These are phyloP conservation scores for Ischnura elegans DNA, from an alignment of 2,888 invertebrate species.

Conservation along the genomic window DNA sequence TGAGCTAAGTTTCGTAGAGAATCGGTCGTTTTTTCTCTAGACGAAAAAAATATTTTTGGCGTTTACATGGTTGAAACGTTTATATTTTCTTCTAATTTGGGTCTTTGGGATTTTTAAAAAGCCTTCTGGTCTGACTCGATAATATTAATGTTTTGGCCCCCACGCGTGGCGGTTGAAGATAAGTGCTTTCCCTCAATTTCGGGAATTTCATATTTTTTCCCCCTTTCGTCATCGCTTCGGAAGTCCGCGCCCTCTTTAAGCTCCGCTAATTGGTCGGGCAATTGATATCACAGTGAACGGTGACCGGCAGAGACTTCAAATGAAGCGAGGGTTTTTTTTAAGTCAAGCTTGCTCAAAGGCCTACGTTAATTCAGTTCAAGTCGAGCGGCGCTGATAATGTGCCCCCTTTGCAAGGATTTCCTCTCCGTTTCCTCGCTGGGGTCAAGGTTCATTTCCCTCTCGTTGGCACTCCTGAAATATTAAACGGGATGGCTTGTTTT, in stretches of 20 bases:
- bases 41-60: no score
- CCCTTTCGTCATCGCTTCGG: neutral
- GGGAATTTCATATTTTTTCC: neutral
- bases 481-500: conserved; percentile 22
- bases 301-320: no score
- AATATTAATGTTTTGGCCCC: no score
- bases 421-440: neutral
- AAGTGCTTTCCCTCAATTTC: neutral
- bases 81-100: no score
- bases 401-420: neutral
- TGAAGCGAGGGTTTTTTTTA: neutral
- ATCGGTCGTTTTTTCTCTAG: no score
- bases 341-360: neutral
- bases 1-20: no score
- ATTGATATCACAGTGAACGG: neutral
- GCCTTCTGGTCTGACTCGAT: no score
- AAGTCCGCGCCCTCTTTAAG: neutral
- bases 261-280: neutral
- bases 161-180: neutral
- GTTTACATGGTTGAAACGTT: no score
- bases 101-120: no score
- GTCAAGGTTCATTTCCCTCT: neutral
- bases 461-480: neutral
- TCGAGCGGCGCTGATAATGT: neutral
- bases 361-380: neutral